Base-by-base conservation (phyloP, 2,797 vertebrate species). In the Tinamus major region DNA sequence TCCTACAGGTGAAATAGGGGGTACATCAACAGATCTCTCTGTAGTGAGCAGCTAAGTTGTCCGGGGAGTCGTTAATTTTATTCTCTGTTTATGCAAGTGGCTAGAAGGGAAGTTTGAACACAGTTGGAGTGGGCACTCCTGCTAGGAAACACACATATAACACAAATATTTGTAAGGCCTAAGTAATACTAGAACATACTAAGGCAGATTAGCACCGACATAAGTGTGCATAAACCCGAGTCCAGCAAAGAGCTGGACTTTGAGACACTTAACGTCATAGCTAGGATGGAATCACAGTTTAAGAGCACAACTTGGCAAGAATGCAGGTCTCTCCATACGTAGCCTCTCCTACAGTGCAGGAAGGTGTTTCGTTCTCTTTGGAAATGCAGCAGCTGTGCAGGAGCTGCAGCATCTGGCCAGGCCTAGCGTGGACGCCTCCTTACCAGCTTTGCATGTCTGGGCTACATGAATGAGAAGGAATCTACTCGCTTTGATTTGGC, bases 321-420 rank as follows among this genome's bases (percentile, higher is more conserved):
- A 10, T n/a, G 46, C 51, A 67, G 4, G 37, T 46, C 55, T 62
- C 3, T 0, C 17, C 29, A 42, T 26, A 3, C 5, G 62, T 62
- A 61, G 42, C 67, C 13, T 18, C 19, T 24, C 35, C 24, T 81
- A 33, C 17, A 20, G 33, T 5, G 51, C 51, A 67, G 2, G 37
- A 64, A n/a, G 53, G 9, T 10, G 20, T 68, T 35, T 63, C 33
- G 27, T 49, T 29, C 63, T 10, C 41, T 80, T 12, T 84, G 56
- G 74, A 63, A 20, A 3, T 0, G 19, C 35, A 64, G 49, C 65
- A 64, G 68, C 56, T 78, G 26, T 4, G 1, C 19, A 19, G 0
- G 1, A 64, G 69, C 42, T 79, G 49, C 35, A 26, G 64, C 19
- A 9, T 46, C 37, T 59, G 13, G 10, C 37, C 6, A 29, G 48